These are phyloP conservation scores for Chalcosyrphus nemorum DNA, from an alignment of 2,888 invertebrate species.

Conservation along the genomic window DNA sequence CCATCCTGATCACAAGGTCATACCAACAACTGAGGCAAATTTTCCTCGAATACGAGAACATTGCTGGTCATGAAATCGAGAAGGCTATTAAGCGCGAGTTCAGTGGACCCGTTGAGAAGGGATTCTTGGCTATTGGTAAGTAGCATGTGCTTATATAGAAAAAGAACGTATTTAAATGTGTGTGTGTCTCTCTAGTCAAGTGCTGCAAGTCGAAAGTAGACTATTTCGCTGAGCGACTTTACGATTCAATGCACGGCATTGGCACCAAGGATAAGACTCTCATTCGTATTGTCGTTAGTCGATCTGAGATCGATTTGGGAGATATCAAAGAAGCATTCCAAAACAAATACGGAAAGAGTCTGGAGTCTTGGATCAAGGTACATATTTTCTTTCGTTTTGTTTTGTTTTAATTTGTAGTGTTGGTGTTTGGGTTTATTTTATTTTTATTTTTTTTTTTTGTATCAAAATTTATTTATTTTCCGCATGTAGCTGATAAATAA, in stretches of 20 bases:
- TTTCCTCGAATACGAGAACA: constrained; percentile 92
- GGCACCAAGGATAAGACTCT: constrained; percentile 94
- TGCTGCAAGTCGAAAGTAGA: constrained; percentile 95
- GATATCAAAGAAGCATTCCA: constrained; percentile 96
- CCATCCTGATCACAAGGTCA: constrained; percentile 92
- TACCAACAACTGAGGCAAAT: constrained; percentile 94
- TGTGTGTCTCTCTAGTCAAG: constrained; percentile 85
- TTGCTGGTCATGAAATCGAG: constrained; percentile 92
- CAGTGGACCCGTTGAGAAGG: constrained; percentile 93
- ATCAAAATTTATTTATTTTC: constrained; percentile 35
- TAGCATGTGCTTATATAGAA: constrained; percentile 62
- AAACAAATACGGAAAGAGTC: constrained; percentile 90
- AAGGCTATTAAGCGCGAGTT: constrained; percentile 93
- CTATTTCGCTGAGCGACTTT: constrained; percentile 95
- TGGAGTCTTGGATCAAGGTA: constrained; percentile 94
- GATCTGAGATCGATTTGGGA: constrained; percentile 95
- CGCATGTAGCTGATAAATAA: constrained; percentile 29
- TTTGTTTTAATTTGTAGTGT: constrained; percentile 9
- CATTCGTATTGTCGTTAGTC: constrained; percentile 94
- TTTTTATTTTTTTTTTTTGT: constrained; percentile 45
- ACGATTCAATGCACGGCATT: constrained; percentile 94
- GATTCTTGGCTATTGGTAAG: constrained; percentile 93
- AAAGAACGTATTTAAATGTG: neutral
- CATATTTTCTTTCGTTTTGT: constrained; percentile 39
- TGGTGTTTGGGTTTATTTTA: constrained; percentile 61